Evolutionary conservation across 2,113 vertebrate species (phyloP).

Genomic region (Ammospiza caudacuta): DNA sequence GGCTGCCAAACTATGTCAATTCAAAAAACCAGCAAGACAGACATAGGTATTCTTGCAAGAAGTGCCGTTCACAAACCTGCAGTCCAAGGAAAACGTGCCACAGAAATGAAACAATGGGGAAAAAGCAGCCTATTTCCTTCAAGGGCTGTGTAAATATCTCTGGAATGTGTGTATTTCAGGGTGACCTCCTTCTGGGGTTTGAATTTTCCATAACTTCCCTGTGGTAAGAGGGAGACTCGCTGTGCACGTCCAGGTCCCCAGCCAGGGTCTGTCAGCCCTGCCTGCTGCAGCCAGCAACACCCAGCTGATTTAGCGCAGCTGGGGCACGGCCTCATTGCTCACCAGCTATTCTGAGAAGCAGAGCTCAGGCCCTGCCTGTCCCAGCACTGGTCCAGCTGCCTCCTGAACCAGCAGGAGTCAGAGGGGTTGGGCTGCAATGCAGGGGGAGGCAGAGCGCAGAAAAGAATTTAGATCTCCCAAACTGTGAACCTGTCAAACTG

Average conservation of each 20-base stretch:
- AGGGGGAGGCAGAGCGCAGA: background rate
- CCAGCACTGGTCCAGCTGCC: background rate
- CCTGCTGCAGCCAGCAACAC: background rate
- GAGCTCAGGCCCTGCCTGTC: background rate
- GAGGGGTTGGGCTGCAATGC: background rate
- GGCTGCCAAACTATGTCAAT: background rate
- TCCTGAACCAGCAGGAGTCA: background rate
- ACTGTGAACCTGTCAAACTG: background rate
- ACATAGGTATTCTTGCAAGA: background rate
- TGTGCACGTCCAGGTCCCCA: accelerated
- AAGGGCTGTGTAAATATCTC: slow-evolving; percentile 3
- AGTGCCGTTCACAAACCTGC: background rate
- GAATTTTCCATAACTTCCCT: background rate
- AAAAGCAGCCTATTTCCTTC: slow-evolving; percentile 33
- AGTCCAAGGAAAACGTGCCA: background rate
- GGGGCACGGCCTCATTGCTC: background rate
- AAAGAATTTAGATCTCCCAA: background rate
- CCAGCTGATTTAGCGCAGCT: background rate
- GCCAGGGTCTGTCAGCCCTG: background rate
- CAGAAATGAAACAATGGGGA: slow-evolving; percentile 24
- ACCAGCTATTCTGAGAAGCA: background rate
- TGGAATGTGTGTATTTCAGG: slow-evolving; percentile 23
- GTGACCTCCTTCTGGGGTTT: background rate
- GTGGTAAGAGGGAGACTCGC: background rate
- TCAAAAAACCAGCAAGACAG: background rate